Evolutionary conservation across 2,888 invertebrate genomes (phyloP).

Genomic region (Orchestes rusci): DNA sequence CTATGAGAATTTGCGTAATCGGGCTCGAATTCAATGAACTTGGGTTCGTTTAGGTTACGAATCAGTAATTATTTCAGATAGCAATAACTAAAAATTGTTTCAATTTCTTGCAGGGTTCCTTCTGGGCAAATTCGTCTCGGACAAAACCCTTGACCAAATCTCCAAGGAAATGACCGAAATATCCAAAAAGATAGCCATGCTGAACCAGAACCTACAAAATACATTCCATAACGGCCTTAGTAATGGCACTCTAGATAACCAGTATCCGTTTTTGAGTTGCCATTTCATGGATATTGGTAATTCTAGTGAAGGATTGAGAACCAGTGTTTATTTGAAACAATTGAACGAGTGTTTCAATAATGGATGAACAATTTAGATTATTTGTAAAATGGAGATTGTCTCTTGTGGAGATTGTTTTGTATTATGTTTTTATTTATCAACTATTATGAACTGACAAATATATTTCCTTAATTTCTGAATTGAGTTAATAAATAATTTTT

Average conservation of each 20-base stretch:
- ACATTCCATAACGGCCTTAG: conserved; percentile 25
- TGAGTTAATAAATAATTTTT: no score
- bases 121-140: conserved; percentile 44
- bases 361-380: no score
- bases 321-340: conserved; percentile 21
- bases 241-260: conserved; percentile 2
- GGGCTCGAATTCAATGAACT: neutral
- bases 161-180: conserved; percentile 35
- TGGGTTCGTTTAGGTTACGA: no score
- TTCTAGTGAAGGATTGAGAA: conserved; percentile 19
- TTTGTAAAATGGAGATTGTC: no score
- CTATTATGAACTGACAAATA: no score
- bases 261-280: conserved; percentile 23
- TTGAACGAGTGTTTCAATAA: conserved; percentile 29
- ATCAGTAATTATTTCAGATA: no score
- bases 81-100: no score
- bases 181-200: conserved; percentile 21
- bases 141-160: conserved; percentile 38
- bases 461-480: no score
- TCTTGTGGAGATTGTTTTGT: no score
- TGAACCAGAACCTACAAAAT: conserved; percentile 27
- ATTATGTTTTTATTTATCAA: no score
- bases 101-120: conserved; percentile 40
- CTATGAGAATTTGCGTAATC: neutral
- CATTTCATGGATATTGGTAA: conserved; percentile 23